Conservation (phyloP, 2,797 vertebrate genomes). For the Mus minutoides region DNA sequence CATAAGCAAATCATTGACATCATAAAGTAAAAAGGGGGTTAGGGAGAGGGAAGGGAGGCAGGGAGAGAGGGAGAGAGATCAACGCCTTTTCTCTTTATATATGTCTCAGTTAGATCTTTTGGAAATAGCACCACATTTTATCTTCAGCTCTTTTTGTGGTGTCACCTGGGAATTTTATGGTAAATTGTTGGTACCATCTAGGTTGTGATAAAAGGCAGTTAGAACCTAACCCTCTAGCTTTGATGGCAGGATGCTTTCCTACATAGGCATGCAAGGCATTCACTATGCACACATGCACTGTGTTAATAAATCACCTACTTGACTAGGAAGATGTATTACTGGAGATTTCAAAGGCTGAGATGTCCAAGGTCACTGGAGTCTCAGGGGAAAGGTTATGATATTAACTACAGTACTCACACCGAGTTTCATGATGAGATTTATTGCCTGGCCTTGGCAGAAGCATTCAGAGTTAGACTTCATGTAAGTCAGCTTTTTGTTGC, state of each 20-base stretch:
- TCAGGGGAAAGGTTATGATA: neutral
- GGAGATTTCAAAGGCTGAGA: neutral
- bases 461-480: neutral
- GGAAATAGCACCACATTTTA: neutral
- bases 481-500: neutral
- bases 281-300: neutral
- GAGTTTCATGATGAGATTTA: constrained; percentile 10
- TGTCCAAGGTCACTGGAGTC: neutral
- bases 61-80: neutral
- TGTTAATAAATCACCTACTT: neutral
- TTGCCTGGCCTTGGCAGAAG: neutral
- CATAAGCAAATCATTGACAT: neutral
- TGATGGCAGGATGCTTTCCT: neutral
- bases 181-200: neutral
- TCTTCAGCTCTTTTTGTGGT: neutral
- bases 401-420: neutral
- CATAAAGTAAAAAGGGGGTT: neutral
- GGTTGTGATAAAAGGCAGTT: neutral
- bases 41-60: too few species aligned
- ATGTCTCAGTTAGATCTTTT: neutral
- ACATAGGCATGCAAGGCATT: neutral
- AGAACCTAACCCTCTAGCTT: neutral
- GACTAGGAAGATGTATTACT: neutral
- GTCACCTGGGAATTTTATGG: neutral
- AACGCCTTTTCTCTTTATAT: too few species aligned